Evolutionary conservation across 2,113 vertebrate species (phyloP), one percentile per base, ranked within the genome.

Genomic region (Sorex fumeus): DNA sequence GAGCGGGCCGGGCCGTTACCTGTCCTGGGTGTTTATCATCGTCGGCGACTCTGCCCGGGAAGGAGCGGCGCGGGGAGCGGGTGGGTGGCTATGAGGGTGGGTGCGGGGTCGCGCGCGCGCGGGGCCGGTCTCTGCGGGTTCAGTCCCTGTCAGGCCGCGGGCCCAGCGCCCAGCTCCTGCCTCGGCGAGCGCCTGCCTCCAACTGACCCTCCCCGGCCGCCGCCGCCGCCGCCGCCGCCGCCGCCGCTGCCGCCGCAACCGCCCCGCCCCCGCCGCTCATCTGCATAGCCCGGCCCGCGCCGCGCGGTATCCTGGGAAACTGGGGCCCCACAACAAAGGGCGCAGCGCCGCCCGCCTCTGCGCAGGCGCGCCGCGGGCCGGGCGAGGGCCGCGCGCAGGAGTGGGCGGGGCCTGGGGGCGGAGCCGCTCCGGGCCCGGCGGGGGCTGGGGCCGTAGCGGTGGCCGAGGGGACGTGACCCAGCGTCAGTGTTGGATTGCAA

Each of bases 11-110:
- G 81, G 91, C 88, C 91, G 86, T 95, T 97, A 97, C 97, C 97
- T 97, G 97, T 97, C 97, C 97, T 97, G 97, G 95, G 97, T 97
- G 97, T 97, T 97, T 97, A 97, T 97, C 97, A 97, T 97, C 95
- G 95, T 97, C 94, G 95, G 95, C 95, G 95, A 93, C 97, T 97
- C 93, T 93, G 96, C 92, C 91, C 96, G 96, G 97, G 93, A 87
- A 95, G 92, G 91, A 95, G 95, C 95, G 93, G 93, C 90, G 90
- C 95, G 36, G 93, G 93, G 94, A 90, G 84, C 87, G 96, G 95
- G 94, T 67, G 47, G 96, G 93, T 92, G 95, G 95, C 75, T 50
- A 76, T 43, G 75, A 67, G 77, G 75, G 81, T 82, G 85, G 69
- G 88, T 93, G 96, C 91, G 94, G 94, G 95, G 97, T 97, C 96